Evolutionary conservation across 92 coral and sea anemone species (phyloP), one percentile per base, ranked within the genome.

Genomic region (Porites evermanni): DNA sequence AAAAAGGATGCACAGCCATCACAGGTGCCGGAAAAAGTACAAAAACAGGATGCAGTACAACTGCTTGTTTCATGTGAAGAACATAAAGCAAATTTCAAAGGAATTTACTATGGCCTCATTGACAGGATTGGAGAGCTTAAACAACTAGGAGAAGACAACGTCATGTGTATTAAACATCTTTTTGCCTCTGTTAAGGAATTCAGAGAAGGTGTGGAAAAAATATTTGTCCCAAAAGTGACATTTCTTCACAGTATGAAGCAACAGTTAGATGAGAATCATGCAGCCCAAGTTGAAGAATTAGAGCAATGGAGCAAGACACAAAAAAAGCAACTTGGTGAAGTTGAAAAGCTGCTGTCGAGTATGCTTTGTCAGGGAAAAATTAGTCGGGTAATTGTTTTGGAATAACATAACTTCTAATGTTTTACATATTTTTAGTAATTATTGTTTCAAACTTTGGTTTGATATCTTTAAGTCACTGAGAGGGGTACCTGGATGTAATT

Each of bases 121-220:
- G 93, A 93, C 65, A 76, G 91, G 6, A 89, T 90, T 59, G 96
- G 98, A 10, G 98, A 94, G 72, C 94, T 93, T 53, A 96, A 96
- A 0, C 75, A 83, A 61, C 94, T 94, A 8, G 82, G 90, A n/a
- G 98, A 95, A 7, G 96, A 90, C 64, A 95, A 91, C 47, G 76
- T 79, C 21, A 54, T 70, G 77, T 90, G 95, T 67, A 79, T 95
- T 71, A 72, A 82, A 24, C 90, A 95, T 54, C 96, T 95, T 10
- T 88, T 86, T 60, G 91, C 91, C 24, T 93, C 93, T 61, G 88
- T 93, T 18, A 88, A 84, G 50, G 96, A 95, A 20, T 88, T 95
- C 4, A 75, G 81, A 58, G 94, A 75, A 10, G 94, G 7, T 3
- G 47, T 83, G 56, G 98, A 95, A 20, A 83, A 85, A 12, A 85